phyloP scores from a whole-genome alignment of 2,113 vertebrate species.

The Sinocyclocheilus rhinocerous region DNA sequence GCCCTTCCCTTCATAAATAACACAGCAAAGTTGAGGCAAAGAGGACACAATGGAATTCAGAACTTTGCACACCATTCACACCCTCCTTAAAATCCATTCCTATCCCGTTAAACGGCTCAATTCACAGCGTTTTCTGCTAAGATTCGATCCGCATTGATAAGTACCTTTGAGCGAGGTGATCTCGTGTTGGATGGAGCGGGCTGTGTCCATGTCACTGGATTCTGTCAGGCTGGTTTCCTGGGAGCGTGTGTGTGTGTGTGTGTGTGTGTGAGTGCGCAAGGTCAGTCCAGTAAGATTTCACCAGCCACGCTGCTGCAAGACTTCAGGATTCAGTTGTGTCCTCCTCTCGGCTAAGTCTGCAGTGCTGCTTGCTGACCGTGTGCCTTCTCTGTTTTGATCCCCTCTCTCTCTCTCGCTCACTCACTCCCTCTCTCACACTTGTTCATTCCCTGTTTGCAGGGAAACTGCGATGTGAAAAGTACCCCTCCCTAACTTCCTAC shows the following conservation, averaged over 20 bases:
- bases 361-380: constrained; percentile 64
- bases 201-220: constrained; percentile 75
- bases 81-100: background rate
- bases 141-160: background rate
- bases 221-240: background rate
- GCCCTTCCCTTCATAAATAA: constrained; percentile 46
- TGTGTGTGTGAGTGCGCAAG: constrained; percentile 58
- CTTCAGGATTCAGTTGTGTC: constrained; percentile 18
- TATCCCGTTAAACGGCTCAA: background rate
- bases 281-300: constrained; percentile 48
- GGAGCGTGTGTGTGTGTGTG: constrained; percentile 26
- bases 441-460: constrained; percentile 36
- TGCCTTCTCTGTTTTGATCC: constrained; percentile 62
- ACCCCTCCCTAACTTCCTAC: constrained; percentile 38
- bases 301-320: constrained; percentile 55
- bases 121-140: background rate
- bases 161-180: constrained; percentile 93
- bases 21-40: constrained; percentile 25
- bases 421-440: constrained; percentile 46
- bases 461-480: constrained; percentile 25
- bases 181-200: constrained; percentile 88
- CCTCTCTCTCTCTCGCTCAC: constrained; percentile 49
- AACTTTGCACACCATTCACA: constrained; percentile 33
- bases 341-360: constrained; percentile 30
- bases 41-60: background rate